These are phyloP conservation scores for Orientallactaga bullata DNA, from an alignment of 2,113 vertebrate genomes.

Conservation along the genomic window DNA sequence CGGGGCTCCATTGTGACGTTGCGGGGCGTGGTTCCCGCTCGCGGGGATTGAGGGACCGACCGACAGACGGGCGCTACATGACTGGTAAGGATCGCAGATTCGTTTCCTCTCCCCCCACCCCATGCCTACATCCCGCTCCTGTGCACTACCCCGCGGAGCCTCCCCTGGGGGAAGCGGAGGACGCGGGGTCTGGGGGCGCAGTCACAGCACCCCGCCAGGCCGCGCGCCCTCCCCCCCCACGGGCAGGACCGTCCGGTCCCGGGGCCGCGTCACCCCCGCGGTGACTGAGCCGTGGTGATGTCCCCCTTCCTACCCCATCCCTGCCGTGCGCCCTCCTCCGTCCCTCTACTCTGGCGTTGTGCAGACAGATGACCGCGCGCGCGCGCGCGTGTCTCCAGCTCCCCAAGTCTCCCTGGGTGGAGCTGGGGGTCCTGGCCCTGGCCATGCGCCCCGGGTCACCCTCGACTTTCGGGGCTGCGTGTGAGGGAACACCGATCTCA, in stretches of 20 bases:
- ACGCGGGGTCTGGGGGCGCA: background rate
- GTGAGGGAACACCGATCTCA: background rate
- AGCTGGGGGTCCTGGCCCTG: background rate
- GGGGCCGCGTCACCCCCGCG: background rate
- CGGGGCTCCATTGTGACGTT: slow-evolving; percentile 67
- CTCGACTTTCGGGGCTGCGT: background rate
- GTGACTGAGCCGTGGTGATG: background rate
- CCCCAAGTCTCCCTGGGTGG: background rate
- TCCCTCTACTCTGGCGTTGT: too few relatives aligned
- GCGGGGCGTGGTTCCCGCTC: background rate
- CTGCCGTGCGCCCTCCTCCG: background rate
- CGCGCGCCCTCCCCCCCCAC: background rate
- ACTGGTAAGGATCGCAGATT: background rate
- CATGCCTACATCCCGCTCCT: too few relatives aligned
- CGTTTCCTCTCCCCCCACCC: accelerated
- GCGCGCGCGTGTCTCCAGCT: background rate
- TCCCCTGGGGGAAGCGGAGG: background rate
- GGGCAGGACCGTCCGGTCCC: background rate
- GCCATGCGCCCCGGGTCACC: background rate
- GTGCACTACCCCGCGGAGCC: background rate
- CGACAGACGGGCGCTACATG: background rate
- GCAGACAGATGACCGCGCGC: background rate
- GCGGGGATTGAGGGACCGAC: background rate
- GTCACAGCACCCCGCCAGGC: background rate
- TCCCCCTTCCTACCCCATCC: background rate